Percentiles rank a stretch among this genome's conserved stretches.
phyloP scores from a whole-genome alignment of 2,888 invertebrate species.

The Dynastes tityus region DNA sequence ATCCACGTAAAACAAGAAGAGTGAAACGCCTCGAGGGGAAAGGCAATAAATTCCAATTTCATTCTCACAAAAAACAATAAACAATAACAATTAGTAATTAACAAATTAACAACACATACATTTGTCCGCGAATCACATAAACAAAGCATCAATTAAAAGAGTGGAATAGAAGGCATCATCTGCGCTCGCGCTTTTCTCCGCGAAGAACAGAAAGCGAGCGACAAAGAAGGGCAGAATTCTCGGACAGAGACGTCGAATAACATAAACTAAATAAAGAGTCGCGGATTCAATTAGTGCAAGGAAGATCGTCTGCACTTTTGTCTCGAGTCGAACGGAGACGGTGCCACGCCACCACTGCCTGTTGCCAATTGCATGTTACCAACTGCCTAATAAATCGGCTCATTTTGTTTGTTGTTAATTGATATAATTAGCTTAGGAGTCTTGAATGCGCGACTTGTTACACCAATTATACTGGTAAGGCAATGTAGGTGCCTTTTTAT shows the following conservation, averaged over 20 bases:
- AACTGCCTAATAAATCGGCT: constrained; percentile 60
- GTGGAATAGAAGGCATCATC: constrained; percentile 36
- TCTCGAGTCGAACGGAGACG: constrained; percentile 45
- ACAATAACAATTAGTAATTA: constrained; percentile 66
- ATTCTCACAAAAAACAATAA: constrained; percentile 48
- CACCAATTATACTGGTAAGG: constrained; percentile 57
- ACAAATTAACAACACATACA: constrained; percentile 63
- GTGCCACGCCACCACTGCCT: constrained; percentile 1
- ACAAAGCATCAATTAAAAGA: constrained; percentile 53
- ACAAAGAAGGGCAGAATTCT: constrained; percentile 30
- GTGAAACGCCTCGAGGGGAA: constrained; percentile 32
- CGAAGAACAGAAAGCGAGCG: constrained; percentile 2
- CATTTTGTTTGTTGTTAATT: constrained; percentile 61
- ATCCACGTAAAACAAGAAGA: constrained; percentile 27
- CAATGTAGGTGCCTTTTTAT: constrained; percentile 56
- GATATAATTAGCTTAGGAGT: constrained; percentile 59
- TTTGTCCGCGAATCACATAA: constrained; percentile 56
- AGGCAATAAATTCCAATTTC: constrained; percentile 51
- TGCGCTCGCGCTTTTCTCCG: background rate
- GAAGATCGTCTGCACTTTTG: constrained; percentile 41
- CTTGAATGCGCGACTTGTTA: constrained; percentile 57
- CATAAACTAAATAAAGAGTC: constrained; percentile 50
- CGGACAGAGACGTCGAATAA: constrained; percentile 47
- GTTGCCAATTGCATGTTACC: constrained; percentile 59
- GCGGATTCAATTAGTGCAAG: constrained; percentile 50